These are phyloP conservation scores for Protobothrops mucrosquamatus DNA, from an alignment of 2,113 vertebrate genomes.

Conservation along the genomic window DNA sequence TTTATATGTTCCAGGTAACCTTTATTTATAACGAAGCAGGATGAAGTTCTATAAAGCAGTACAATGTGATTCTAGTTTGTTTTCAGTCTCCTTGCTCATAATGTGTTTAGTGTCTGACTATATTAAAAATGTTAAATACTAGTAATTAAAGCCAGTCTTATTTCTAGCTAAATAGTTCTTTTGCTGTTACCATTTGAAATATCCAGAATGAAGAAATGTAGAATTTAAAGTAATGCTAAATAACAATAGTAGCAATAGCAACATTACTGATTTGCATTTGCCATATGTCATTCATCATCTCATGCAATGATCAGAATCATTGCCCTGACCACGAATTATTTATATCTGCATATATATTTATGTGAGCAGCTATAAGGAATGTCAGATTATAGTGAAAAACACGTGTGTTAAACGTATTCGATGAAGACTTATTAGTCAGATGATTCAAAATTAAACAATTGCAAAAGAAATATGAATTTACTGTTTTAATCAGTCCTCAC, in stretches of 20 bases:
- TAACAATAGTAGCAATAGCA: background rate
- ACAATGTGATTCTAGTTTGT: background rate
- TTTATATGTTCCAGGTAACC: conserved; percentile 78
- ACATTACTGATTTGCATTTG: background rate
- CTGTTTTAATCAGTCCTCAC: background rate
- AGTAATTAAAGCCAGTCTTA: background rate
- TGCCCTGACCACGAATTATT: background rate
- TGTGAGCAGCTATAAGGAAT: background rate
- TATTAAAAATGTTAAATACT: background rate
- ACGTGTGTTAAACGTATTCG: background rate
- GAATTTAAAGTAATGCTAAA: background rate
- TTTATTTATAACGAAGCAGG: background rate
- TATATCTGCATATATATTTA: background rate
- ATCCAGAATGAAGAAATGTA: background rate
- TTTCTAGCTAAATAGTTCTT: background rate
- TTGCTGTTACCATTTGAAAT: background rate
- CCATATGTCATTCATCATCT: background rate
- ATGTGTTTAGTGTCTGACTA: background rate
- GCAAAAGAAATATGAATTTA: background rate
- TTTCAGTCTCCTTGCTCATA: background rate
- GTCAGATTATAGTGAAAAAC: background rate
- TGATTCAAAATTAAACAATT: too few relatives aligned
- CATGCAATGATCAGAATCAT: background rate
- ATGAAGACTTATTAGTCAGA: too few relatives aligned
- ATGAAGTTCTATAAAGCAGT: conserved; percentile 9